Percentiles rank a stretch among this genome's conserved stretches.
These are phyloP conservation scores for Cyprinella venusta DNA, from an alignment of 2,797 vertebrate species.

Conservation along the genomic window DNA sequence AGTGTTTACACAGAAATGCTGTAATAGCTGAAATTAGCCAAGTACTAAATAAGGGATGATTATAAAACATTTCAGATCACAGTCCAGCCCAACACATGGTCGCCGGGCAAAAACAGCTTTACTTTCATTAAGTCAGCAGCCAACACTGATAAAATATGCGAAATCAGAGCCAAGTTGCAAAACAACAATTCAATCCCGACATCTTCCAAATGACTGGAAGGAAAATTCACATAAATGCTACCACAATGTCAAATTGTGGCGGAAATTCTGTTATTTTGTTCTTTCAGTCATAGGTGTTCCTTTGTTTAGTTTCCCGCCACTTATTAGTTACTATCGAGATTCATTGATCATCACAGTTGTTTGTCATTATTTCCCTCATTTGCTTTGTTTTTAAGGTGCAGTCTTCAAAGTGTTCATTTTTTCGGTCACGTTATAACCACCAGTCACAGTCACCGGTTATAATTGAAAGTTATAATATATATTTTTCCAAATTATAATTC, in stretches of 20 bases:
- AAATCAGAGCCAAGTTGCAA: slow-evolving; percentile 27
- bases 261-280: no score
- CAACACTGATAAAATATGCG: slow-evolving; percentile 13
- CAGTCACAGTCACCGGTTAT: no score
- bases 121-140: neutral
- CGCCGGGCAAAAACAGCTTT: slow-evolving; percentile 2
- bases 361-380: no score
- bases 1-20: neutral
- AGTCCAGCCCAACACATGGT: slow-evolving; percentile 16
- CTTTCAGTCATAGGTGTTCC: no score
- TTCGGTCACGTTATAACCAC: no score
- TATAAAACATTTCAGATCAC: neutral
- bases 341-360: no score
- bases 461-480: neutral
- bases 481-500: neutral
- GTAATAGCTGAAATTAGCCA: neutral
- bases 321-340: no score
- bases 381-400: no score
- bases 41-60: neutral
- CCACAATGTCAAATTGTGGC: neutral
- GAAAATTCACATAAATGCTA: neutral
- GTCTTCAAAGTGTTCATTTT: no score
- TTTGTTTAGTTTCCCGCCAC: no score
- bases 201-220: slow-evolving; percentile 11
- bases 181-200: neutral